Percentiles rank a stretch among this genome's conserved stretches.
These are phyloP conservation scores for Urocyon cinereoargenteus DNA, from an alignment of 2,797 vertebrate species.

Conservation along the genomic window DNA sequence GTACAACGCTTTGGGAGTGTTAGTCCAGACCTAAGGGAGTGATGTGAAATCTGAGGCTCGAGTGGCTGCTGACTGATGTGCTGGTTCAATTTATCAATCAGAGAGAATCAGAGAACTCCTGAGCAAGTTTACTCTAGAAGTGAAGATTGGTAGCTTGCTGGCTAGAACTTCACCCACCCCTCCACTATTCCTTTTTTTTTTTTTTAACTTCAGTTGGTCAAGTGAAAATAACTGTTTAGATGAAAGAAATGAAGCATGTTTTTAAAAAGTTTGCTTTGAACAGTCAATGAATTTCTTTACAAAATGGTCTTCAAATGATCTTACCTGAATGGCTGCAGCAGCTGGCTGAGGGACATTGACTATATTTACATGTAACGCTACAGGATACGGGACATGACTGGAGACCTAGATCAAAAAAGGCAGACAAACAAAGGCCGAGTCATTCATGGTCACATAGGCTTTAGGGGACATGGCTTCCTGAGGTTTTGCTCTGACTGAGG, in stretches of 20 bases:
- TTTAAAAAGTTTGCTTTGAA: background rate
- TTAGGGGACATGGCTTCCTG: conserved; percentile 34
- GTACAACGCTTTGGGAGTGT: conserved; percentile 68
- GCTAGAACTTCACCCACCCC: conserved; percentile 68
- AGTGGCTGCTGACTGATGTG: conserved; percentile 48
- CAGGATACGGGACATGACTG: conserved; percentile 93
- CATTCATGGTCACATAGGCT: conserved; percentile 63
- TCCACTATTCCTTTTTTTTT: conserved; percentile 63
- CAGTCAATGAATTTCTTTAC: conserved; percentile 63
- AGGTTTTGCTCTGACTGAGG: conserved; percentile 21
- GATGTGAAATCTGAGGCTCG: conserved; percentile 65
- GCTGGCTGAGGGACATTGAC: conserved; percentile 96
- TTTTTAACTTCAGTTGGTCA: conserved; percentile 40
- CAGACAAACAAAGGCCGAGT: conserved; percentile 76
- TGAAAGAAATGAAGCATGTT: conserved; percentile 26
- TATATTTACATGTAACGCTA: conserved; percentile 96
- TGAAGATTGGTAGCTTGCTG: conserved; percentile 2
- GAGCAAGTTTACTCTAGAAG: conserved; percentile 58
- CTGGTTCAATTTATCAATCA: conserved; percentile 50
- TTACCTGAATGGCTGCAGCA: conserved; percentile 98
- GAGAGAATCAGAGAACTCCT: background rate
- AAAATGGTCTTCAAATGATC: conserved; percentile 78
- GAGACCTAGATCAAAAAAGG: conserved; percentile 85
- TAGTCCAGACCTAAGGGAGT: conserved; percentile 58
- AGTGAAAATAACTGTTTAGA: conserved; percentile 59